A percentile compares a stretch with the other conserved stretches of the same genome.
These are phyloP conservation scores for Seira sanloemensis DNA, from an alignment of 2,888 invertebrate species.

Conservation along the genomic window DNA sequence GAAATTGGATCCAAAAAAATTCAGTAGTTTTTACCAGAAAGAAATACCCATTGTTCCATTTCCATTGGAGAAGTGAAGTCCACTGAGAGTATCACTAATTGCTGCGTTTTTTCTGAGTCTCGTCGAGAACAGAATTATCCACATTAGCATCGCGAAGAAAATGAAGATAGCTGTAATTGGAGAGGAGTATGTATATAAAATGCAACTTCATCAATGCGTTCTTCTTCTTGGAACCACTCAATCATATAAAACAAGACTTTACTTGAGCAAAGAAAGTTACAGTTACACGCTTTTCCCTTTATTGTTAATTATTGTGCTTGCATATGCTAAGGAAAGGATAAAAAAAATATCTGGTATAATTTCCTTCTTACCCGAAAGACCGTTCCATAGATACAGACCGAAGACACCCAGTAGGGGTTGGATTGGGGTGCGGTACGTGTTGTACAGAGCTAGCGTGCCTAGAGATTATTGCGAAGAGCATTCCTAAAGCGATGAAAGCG, in stretches of 20 bases:
- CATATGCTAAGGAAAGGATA: no score
- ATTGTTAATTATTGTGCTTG: no score
- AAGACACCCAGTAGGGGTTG: constrained; percentile 67
- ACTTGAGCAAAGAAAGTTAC: no score
- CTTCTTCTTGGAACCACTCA: no score
- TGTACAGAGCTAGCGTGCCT: constrained; percentile 65
- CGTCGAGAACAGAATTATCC: constrained; percentile 57
- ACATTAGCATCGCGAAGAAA: constrained; percentile 62
- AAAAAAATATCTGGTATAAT: no score
- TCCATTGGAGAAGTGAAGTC: constrained; percentile 4
- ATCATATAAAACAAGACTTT: no score
- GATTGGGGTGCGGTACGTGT: constrained; percentile 67
- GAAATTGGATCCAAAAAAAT: no score
- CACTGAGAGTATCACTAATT: constrained; percentile 60
- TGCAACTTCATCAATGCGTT: neutral
- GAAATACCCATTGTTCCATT: constrained; percentile 60
- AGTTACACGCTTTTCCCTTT: no score
- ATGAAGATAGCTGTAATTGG: constrained; percentile 40
- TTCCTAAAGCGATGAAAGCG: constrained; percentile 47
- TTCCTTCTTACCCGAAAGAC: constrained; percentile 63
- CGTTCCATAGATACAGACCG: constrained; percentile 71
- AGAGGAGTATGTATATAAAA: neutral
- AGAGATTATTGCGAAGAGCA: constrained; percentile 55
- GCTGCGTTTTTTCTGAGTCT: constrained; percentile 62
- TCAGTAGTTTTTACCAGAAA: constrained; percentile 61